These are phyloP conservation scores for Megatriorchis doriae DNA, from an alignment of 2,113 vertebrate species.

Conservation along the genomic window DNA sequence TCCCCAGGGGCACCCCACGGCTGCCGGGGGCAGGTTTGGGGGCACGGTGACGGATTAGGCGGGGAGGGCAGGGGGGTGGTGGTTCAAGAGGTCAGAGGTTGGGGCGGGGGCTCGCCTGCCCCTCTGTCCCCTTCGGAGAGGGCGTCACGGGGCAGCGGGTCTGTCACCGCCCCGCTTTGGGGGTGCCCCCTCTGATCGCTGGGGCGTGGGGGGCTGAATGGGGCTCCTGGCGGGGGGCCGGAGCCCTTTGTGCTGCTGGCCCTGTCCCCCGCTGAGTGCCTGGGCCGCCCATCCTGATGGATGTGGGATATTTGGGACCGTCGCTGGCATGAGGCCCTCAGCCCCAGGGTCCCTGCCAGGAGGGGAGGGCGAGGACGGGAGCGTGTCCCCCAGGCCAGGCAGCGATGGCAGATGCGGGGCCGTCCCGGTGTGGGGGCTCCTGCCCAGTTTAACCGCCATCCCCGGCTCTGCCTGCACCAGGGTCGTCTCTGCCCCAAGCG, in stretches of 20 bases:
- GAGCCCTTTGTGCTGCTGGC: neutral
- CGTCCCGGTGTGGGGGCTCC: neutral
- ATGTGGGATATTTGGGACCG: neutral
- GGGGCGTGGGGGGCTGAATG: neutral
- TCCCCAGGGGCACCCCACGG: neutral
- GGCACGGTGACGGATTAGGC: neutral
- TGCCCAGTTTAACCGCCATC: neutral
- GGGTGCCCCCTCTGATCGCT: slow-evolving; percentile 45
- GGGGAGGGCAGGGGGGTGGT: neutral
- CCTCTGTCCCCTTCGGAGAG: neutral
- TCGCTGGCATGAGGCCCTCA: neutral
- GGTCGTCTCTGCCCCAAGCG: neutral
- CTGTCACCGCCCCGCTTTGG: neutral
- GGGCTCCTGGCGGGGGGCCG: fast-evolving
- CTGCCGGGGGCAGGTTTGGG: neutral
- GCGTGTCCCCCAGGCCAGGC: neutral
- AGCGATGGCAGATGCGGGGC: neutral
- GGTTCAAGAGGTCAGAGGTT: slow-evolving; percentile 19
- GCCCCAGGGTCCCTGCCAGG: fast-evolving
- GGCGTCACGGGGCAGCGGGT: neutral
- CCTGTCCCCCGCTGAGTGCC: neutral
- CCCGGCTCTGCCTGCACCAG: neutral
- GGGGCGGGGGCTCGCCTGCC: neutral
- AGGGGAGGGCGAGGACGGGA: neutral
- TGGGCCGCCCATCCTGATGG: neutral